phyloP scores from a whole-genome alignment of 2,113 vertebrate genomes.

The Epinephelus cyanopodus region DNA sequence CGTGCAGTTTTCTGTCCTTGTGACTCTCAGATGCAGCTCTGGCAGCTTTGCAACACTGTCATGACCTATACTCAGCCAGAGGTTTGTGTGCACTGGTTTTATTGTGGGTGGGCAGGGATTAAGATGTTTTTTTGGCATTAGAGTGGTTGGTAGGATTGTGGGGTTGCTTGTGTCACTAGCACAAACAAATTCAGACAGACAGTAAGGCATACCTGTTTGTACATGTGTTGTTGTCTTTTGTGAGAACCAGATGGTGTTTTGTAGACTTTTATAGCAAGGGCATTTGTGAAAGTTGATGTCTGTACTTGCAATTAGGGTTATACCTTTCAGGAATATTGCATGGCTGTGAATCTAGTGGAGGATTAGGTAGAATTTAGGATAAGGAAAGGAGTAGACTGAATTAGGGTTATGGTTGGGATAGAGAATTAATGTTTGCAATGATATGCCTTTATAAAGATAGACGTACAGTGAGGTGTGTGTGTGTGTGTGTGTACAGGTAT shows the following conservation, averaged over 20 bases:
- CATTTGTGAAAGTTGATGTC: background rate
- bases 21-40: background rate
- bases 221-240: background rate
- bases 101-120: background rate
- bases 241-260: background rate
- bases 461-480: background rate
- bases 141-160: background rate
- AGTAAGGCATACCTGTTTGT: background rate
- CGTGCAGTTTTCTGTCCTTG: constrained; percentile 14
- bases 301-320: background rate
- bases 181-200: constrained; percentile 6
- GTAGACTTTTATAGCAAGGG: background rate
- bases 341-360: background rate
- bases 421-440: background rate
- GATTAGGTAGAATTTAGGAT: background rate
- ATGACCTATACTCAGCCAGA: constrained; percentile 25
- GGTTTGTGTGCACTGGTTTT: constrained; percentile 18
- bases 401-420: background rate
- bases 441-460: background rate
- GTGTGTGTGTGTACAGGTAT: background rate
- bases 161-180: background rate
- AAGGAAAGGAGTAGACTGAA: background rate
- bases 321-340: background rate
- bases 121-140: background rate
- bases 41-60: constrained; percentile 12